Evolutionary conservation across 2,797 vertebrate genomes (phyloP).

Genomic region (Sitta carolinensis): DNA sequence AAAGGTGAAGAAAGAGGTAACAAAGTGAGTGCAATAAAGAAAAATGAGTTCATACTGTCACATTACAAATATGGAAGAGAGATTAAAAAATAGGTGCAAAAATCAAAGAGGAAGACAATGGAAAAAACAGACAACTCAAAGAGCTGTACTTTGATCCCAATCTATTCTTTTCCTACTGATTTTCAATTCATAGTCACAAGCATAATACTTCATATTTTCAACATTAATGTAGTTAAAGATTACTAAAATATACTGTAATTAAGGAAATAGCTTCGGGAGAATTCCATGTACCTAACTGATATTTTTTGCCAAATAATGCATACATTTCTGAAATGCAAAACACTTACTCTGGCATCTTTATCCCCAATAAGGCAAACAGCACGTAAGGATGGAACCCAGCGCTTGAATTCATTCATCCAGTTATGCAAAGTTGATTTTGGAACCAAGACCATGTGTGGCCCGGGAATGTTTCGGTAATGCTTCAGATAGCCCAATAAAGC

Average conservation of each 20-base stretch:
- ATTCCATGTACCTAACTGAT: not conserved
- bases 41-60: not conserved
- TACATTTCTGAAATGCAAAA: not conserved
- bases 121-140: not conserved
- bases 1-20: not conserved
- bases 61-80: not conserved
- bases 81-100: not conserved
- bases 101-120: not conserved
- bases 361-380: slow-evolving; percentile 88
- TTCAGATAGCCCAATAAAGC: slow-evolving; percentile 87
- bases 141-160: not conserved
- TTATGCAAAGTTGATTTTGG: slow-evolving; percentile 89
- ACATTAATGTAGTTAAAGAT: not conserved
- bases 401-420: slow-evolving; percentile 91
- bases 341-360: slow-evolving; percentile 85
- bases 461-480: slow-evolving; percentile 87
- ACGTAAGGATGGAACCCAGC: slow-evolving; percentile 85
- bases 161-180: not conserved
- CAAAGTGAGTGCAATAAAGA: not conserved
- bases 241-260: not conserved
- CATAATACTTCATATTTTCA: not conserved
- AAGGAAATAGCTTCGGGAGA: not conserved
- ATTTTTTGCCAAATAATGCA: not conserved
- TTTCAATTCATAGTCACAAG: not conserved
- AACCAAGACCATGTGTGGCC: slow-evolving; percentile 90